These are phyloP conservation scores for Oostethus manadensis DNA, from an alignment of 2,113 vertebrate species.

Conservation along the genomic window DNA sequence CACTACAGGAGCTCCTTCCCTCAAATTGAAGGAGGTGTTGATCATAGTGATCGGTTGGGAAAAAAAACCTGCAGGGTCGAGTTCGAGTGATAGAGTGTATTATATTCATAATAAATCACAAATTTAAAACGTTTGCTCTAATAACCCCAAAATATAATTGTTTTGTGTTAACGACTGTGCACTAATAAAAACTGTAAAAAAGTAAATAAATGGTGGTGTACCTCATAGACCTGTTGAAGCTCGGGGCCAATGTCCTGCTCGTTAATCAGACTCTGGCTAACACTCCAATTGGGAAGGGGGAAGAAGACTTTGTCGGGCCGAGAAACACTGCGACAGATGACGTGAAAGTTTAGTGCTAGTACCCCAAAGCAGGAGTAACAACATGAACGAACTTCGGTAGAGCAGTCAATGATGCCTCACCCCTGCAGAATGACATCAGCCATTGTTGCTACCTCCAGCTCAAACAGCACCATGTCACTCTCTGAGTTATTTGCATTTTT, in stretches of 20 bases:
- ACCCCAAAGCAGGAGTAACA: neutral
- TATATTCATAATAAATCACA: no score
- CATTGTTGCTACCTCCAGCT: conserved; percentile 71
- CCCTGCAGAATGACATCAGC: conserved; percentile 74
- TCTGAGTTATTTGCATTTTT: conserved; percentile 84
- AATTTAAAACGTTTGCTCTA: no score
- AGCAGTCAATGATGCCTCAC: conserved; percentile 60
- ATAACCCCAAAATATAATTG: no score
- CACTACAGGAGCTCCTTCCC: no score
- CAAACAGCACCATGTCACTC: conserved; percentile 71
- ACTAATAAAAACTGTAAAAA: neutral
- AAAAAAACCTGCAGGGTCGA: no score
- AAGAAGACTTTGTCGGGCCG: conserved; percentile 76
- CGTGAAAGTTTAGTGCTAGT: neutral
- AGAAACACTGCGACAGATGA: conserved; percentile 67
- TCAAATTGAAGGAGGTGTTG: no score
- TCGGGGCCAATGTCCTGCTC: conserved; percentile 76
- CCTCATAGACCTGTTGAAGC: conserved; percentile 82
- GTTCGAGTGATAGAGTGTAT: no score
- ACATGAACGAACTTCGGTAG: neutral
- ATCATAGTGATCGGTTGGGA: no score
- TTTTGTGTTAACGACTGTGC: neutral
- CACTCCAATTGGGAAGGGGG: conserved; percentile 69
- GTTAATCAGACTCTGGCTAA: conserved; percentile 46
- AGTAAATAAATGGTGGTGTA: conserved; percentile 24